These are phyloP conservation scores for Nomada flava DNA, from an alignment of 2,888 invertebrate species.

Conservation along the genomic window DNA sequence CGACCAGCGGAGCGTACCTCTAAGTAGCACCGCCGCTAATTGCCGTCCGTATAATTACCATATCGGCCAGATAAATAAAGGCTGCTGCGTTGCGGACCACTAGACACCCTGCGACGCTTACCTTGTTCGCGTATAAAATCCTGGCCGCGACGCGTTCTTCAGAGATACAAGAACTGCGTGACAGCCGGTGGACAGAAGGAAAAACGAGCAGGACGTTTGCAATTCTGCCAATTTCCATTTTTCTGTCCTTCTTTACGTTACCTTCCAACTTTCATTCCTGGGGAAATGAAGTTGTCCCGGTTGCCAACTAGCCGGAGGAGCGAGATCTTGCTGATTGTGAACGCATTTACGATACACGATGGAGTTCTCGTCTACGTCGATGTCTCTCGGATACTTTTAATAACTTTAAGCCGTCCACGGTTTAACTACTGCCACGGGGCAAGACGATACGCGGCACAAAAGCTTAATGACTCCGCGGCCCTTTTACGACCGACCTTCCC, in stretches of 20 bases:
- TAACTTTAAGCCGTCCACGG: background rate
- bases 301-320: background rate
- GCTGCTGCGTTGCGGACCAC: conserved; percentile 64
- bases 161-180: conserved; percentile 38
- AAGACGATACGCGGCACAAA: conserved; percentile 25
- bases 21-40: conserved; percentile 75
- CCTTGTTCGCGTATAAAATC: conserved; percentile 44
- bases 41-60: conserved; percentile 76
- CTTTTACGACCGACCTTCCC: conserved; percentile 17
- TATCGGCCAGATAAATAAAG: conserved; percentile 77
- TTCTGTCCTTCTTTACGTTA: no score
- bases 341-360: background rate
- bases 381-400: conserved; percentile 14
- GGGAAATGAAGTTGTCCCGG: background rate
- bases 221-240: conserved; percentile 29
- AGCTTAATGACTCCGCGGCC: conserved; percentile 22
- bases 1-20: conserved; percentile 50
- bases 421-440: background rate
- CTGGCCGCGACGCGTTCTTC: conserved; percentile 19
- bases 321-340: conserved; percentile 4
- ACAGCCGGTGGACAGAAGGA: background rate
- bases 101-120: conserved; percentile 58
- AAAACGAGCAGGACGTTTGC: conserved; percentile 9
- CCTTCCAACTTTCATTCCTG: background rate
- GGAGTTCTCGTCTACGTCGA: no score